Conservation (phyloP, 2,888 invertebrate genomes). For the Oscheius sp. region DNA sequence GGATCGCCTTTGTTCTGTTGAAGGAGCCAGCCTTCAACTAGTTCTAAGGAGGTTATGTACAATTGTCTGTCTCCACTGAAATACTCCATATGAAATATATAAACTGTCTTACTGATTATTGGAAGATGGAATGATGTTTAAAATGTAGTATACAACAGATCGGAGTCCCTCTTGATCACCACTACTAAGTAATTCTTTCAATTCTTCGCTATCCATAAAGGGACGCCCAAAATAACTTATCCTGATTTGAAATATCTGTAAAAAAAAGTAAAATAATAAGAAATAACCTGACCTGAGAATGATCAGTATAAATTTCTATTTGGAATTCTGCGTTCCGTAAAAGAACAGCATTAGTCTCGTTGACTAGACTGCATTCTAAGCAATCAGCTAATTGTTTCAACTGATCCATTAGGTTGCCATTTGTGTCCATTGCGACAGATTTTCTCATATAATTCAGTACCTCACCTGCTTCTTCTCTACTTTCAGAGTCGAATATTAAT, state of each 20-base stretch:
- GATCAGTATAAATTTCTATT: constrained; percentile 5
- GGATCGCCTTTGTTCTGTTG: not conserved
- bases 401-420: constrained; percentile 2
- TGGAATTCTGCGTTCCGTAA: constrained; percentile 15
- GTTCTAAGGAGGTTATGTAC: constrained; percentile 5
- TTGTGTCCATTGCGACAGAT: constrained; percentile 5
- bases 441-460: not conserved
- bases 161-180: constrained; percentile 35
- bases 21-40: not conserved
- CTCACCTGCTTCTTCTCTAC: not conserved
- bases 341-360: not conserved
- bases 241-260: constrained; percentile 38
- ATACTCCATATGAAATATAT: not conserved
- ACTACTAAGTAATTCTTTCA: constrained; percentile 22
- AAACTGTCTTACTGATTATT: constrained; percentile 27
- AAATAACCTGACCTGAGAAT: not conserved
- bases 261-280: not conserved
- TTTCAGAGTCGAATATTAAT: constrained; percentile 34
- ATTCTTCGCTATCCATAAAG: constrained; percentile 35
- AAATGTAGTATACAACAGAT: constrained; percentile 26
- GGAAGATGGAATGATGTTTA: constrained; percentile 31
- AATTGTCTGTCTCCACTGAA: constrained; percentile 10
- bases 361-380: constrained; percentile 1
- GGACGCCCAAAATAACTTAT: constrained; percentile 42
- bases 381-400: constrained; percentile 6